Conservation (phyloP, 1,140 invertebrate species). For the Pararge aegeria region DNA sequence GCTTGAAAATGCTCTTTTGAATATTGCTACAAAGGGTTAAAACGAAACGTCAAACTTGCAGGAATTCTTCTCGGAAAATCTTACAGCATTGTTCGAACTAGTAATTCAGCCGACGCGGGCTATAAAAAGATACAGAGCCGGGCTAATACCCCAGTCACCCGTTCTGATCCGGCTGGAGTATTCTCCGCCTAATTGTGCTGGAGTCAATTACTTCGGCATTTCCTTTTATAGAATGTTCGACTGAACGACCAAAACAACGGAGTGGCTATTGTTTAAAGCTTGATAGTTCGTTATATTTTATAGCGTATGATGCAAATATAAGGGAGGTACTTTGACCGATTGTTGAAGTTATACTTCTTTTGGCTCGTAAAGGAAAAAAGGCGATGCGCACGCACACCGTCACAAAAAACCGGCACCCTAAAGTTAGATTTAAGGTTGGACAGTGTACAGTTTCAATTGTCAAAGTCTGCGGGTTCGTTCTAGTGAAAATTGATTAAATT, state of each 20-base stretch:
- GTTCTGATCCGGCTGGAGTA: neutral
- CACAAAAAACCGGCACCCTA: no score
- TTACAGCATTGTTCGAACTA: neutral
- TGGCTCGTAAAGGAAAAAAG: no score
- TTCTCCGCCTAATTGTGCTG: neutral
- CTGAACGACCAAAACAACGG: neutral
- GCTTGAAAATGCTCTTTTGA: no score
- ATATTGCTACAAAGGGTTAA: no score
- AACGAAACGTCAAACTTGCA: neutral
- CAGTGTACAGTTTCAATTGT: no score
- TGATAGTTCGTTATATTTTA: neutral
- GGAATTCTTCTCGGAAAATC: neutral
- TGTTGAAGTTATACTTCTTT: no score
- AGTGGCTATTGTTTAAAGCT: neutral
- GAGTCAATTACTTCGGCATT: neutral
- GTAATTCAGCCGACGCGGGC: neutral
- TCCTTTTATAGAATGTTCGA: neutral
- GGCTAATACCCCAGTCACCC: neutral
- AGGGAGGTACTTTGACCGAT: no score
- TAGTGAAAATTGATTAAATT: no score
- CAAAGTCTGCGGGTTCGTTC: no score
- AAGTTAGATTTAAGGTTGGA: no score
- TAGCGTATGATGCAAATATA: no score
- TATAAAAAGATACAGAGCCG: conserved; percentile 9
- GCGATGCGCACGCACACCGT: no score